A percentile compares a stretch with the other conserved stretches of the same genome.
Evolutionary conservation across 2,797 vertebrate genomes (phyloP).

Genomic region (Cryptoblepharus egeriae): DNA sequence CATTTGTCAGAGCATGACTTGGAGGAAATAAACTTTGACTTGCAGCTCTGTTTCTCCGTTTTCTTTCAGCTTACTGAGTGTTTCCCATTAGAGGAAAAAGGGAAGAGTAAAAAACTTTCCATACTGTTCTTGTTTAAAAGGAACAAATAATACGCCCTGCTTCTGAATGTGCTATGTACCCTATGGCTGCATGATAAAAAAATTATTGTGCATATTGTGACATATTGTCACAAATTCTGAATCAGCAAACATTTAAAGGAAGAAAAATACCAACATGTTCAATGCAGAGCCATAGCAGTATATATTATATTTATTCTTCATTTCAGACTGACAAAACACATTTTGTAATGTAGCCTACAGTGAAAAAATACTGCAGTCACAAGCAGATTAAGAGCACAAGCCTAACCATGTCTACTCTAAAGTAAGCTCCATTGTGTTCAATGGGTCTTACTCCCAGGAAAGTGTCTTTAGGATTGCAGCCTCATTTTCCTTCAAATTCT

Average conservation of each 20-base stretch:
- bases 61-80: slow-evolving; percentile 56
- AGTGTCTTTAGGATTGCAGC: too few species aligned
- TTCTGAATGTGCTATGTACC: slow-evolving; percentile 34
- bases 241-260: not conserved
- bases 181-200: slow-evolving; percentile 25
- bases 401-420: too few species aligned
- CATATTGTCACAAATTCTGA: not conserved
- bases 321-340: not conserved
- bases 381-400: too few species aligned
- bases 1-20: slow-evolving; percentile 38
- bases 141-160: slow-evolving; percentile 46
- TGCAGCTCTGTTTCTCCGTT: slow-evolving; percentile 49
- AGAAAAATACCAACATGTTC: not conserved
- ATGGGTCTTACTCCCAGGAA: too few species aligned
- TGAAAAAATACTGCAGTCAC: too few species aligned
- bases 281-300: slow-evolving; percentile 1
- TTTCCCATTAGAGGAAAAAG: slow-evolving; percentile 52
- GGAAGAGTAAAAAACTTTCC: slow-evolving; percentile 45
- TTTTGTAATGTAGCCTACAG: not conserved
- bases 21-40: slow-evolving; percentile 33
- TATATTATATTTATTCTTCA: not conserved
- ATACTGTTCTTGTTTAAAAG: slow-evolving; percentile 52
- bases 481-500: too few species aligned
- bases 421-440: too few species aligned
- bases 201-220: too few species aligned